Base-by-base conservation (phyloP, 2,888 invertebrate species). In the Gari tellinella region DNA sequence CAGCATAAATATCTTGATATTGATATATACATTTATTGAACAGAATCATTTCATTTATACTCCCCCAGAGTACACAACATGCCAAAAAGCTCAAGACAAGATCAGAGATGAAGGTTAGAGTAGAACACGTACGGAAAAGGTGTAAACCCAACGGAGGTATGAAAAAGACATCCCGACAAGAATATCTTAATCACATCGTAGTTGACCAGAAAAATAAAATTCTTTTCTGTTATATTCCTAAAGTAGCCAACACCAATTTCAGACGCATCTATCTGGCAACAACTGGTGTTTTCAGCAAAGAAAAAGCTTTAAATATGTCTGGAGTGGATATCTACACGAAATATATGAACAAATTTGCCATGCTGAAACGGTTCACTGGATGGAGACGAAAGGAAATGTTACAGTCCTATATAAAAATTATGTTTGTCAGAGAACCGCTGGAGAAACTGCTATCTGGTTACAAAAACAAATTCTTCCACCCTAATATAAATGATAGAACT, bases 211-310 rank as follows among this genome's bases (percentile, higher is more conserved):
- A 94, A 68, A 96, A 96, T 88, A 95, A 95, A 90, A 93, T 97
- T n/a, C 93, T 98, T 15, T 98, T 97, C 89, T 98, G 97, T 90
- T 97, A 97, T 92, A 96, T 98, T 77, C 97, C 98, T 65, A 98
- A 98, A 95, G 90, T 91, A 56, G 98, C 98, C 61, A 97, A 97
- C 90, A 98, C 98, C 8, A 98, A 98, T 92, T 98, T 97, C 97
- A 97, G 97, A 90, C 94, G 97, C 49, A 94, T 97, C 25, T 93
- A 97, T 62, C 95, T 97, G 95, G 94, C 96, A 82, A 93, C 97
- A 67, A 94, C 95, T 8, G 95, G 95, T 14, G 74, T 80, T 46
- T 78, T 85, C 21, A 72, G 82, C 19, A 78, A 74, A 12, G 74
- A 72, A 0, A 66, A 86, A 56, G 80, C 80, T 0, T 43, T 78